Conservation (phyloP, 2,797 vertebrate genomes). For the Enteromius radiatus region DNA sequence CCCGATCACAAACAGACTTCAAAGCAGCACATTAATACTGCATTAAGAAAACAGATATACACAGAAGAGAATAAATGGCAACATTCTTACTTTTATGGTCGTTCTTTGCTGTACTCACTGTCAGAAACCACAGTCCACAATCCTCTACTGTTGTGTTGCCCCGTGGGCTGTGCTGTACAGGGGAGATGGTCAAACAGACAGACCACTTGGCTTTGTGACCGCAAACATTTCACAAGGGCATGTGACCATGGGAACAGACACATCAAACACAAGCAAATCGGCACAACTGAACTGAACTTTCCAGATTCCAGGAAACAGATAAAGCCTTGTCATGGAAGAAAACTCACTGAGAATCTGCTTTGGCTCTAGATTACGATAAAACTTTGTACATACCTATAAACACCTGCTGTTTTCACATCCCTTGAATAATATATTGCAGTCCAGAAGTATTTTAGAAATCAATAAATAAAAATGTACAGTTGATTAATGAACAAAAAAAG, state of each 20-base stretch:
- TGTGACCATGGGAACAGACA: conserved; percentile 74
- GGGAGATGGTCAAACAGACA: conserved; percentile 71
- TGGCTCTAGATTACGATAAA: conserved; percentile 38
- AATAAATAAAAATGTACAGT: background rate
- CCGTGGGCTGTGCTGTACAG: conserved; percentile 9
- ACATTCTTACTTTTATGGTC: background rate
- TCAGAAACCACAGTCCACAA: conserved; percentile 16
- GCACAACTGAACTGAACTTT: conserved; percentile 19
- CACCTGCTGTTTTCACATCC: background rate
- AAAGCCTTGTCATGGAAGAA: conserved; percentile 30
- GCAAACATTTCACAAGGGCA: conserved; percentile 80
- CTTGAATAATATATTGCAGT: background rate
- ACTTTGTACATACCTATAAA: conserved; percentile 20
- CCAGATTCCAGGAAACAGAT: conserved; percentile 39
- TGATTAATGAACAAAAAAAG: background rate
- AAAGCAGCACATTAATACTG: conserved; percentile 5
- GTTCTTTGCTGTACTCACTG: conserved; percentile 38
- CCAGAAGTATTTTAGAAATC: background rate
- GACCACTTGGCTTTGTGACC: conserved; percentile 52
- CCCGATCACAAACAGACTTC: background rate
- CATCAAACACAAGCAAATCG: conserved; percentile 54
- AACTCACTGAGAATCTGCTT: conserved; percentile 41
- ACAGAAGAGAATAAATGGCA: background rate
- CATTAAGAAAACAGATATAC: background rate
- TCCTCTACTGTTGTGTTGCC: conserved; percentile 18